A percentile compares a stretch with the other conserved stretches of the same genome.
These are phyloP conservation scores for Rousettus madagascariensis DNA, from an alignment of 2,797 vertebrate species.

Conservation along the genomic window DNA sequence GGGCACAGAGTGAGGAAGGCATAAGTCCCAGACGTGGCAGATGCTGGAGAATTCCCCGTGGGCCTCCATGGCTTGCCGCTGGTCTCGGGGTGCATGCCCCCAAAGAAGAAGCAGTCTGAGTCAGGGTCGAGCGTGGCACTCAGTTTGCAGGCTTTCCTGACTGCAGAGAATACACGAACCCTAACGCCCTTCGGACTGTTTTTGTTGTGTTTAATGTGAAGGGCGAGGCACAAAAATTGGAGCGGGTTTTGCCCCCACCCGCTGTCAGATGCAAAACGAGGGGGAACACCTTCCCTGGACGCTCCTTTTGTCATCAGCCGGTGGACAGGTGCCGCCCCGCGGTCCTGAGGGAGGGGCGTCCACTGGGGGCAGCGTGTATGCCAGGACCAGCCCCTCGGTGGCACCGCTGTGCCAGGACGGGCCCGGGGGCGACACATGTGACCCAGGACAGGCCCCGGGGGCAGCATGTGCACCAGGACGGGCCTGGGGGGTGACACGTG, in stretches of 20 bases:
- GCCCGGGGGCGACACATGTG: too few relatives aligned
- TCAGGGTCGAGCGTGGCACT: not conserved
- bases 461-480: too few relatives aligned
- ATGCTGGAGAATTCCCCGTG: not conserved
- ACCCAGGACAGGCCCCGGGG: too few relatives aligned
- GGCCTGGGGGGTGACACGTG: too few relatives aligned
- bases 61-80: not conserved
- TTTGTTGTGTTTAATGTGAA: not conserved
- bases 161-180: not conserved
- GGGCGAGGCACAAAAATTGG: not conserved
- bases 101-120: too few relatives aligned
- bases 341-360: not conserved
- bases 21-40: not conserved
- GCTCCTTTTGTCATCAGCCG: rapidly evolving
- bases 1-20: not conserved
- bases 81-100: too few relatives aligned
- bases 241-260: not conserved
- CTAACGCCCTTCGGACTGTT: not conserved
- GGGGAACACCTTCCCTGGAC: not conserved
- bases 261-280: not conserved
- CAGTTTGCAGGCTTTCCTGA: not conserved
- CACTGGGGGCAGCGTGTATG: too few relatives aligned
- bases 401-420: too few relatives aligned
- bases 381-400: too few relatives aligned
- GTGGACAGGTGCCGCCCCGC: not conserved